A percentile compares a stretch with the other conserved stretches of the same genome.
phyloP scores from a whole-genome alignment of 1,140 invertebrate species.

The Cydia pomonella region DNA sequence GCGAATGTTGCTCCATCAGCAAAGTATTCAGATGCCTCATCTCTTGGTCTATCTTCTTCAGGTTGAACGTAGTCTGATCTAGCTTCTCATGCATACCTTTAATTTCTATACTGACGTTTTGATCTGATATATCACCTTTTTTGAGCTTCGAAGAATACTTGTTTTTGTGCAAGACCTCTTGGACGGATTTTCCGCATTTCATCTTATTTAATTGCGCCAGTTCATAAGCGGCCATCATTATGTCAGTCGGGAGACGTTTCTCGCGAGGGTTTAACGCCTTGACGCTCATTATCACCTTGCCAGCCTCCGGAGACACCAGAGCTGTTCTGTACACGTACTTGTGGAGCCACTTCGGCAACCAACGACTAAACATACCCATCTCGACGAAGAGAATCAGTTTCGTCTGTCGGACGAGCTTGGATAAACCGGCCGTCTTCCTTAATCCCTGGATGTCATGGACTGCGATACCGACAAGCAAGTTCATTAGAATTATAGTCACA shows the following conservation, averaged over 20 bases:
- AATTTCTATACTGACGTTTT: conserved; percentile 68
- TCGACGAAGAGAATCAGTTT: conserved; percentile 86
- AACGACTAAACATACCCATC: conserved; percentile 82
- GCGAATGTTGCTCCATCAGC: conserved; percentile 63
- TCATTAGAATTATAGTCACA: conserved; percentile 87
- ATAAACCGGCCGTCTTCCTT: conserved; percentile 85
- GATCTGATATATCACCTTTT: conserved; percentile 60
- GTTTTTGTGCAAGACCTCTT: conserved; percentile 69
- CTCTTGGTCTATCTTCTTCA: conserved; percentile 75
- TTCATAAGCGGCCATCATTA: conserved; percentile 83
- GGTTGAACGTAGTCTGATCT: conserved; percentile 72
- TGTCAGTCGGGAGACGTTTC: conserved; percentile 83
- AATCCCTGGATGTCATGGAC: conserved; percentile 86
- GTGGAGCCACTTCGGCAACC: conserved; percentile 79
- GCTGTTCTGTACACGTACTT: conserved; percentile 79
- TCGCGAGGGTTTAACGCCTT: conserved; percentile 85
- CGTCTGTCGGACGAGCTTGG: conserved; percentile 85
- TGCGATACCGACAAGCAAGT: conserved; percentile 85
- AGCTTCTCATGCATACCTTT: conserved; percentile 74
- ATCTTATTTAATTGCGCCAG: conserved; percentile 80
- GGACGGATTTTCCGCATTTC: conserved; percentile 63
- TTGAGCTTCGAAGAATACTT: conserved; percentile 65
- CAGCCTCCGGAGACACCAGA: conserved; percentile 80
- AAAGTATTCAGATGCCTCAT: conserved; percentile 70
- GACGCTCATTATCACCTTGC: conserved; percentile 82